phyloP scores from a whole-genome alignment of 2,797 vertebrate genomes.

The Scomberomorus guttatus region DNA sequence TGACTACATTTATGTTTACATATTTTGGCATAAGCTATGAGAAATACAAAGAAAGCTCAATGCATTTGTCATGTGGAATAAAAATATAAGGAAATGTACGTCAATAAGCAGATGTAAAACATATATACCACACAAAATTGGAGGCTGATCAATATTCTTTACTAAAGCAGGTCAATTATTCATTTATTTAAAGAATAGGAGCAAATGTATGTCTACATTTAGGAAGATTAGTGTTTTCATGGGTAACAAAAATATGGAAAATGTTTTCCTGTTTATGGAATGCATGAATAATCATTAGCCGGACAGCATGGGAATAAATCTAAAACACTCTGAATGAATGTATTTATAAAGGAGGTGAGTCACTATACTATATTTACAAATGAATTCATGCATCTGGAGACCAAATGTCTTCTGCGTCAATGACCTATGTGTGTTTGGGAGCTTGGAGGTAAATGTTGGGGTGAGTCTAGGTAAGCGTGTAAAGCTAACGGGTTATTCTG shows the following conservation, averaged over 20 bases:
- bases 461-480: slow-evolving; percentile 48
- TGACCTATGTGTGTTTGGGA: slow-evolving; percentile 51
- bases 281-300: slow-evolving; percentile 44
- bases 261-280: slow-evolving; percentile 48
- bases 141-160: background rate
- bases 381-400: slow-evolving; percentile 67
- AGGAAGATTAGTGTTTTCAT: slow-evolving; percentile 28
- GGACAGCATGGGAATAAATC: slow-evolving; percentile 34
- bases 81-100: background rate
- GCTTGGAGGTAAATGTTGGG: slow-evolving; percentile 32
- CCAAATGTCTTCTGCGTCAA: slow-evolving; percentile 62
- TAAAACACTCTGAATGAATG: slow-evolving; percentile 39
- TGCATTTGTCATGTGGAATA: background rate
- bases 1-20: background rate
- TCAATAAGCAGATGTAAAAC: slow-evolving; percentile 4
- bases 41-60: background rate
- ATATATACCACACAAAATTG: background rate
- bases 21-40: background rate
- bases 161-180: background rate
- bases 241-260: slow-evolving; percentile 41
- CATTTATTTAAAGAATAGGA: background rate
- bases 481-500: slow-evolving; percentile 38
- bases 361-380: slow-evolving; percentile 28
- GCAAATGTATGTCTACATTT: background rate
- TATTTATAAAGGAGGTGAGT: slow-evolving; percentile 52